phyloP scores from a whole-genome alignment of 2,113 vertebrate genomes.

The Hippocampus mohnikei region DNA sequence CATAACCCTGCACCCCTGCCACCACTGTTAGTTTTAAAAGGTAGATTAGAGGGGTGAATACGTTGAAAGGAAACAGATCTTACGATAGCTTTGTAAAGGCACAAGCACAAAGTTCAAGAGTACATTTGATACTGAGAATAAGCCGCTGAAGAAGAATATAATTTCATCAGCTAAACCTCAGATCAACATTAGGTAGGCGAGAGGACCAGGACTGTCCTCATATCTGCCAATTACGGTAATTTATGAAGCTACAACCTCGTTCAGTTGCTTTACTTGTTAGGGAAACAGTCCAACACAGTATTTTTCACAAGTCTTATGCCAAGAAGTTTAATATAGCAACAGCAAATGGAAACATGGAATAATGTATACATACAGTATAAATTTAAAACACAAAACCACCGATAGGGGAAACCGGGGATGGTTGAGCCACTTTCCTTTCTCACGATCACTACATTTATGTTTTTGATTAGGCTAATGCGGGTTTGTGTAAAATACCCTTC shows the following conservation, averaged over 20 bases:
- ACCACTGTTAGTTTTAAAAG: neutral
- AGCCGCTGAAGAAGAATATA: neutral
- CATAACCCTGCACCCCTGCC: neutral
- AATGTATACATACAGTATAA: neutral
- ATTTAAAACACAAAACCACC: too few relatives aligned
- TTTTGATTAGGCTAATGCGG: too few relatives aligned
- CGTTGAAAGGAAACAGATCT: neutral
- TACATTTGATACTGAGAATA: neutral
- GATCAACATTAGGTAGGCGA: neutral
- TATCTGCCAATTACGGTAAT: neutral
- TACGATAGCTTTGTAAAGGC: neutral
- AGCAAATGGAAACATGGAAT: neutral
- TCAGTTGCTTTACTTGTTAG: neutral
- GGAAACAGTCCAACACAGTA: neutral
- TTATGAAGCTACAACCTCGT: neutral
- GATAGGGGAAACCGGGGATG: too few relatives aligned
- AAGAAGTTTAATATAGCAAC: too few relatives aligned
- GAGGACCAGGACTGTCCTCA: neutral
- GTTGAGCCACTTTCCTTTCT: too few relatives aligned
- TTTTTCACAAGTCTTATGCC: neutral
- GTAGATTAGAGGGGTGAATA: neutral
- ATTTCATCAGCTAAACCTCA: neutral
- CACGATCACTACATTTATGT: too few relatives aligned
- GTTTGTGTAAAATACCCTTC: neutral
- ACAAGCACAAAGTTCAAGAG: neutral